Evolutionary conservation across 2,113 vertebrate genomes (phyloP).

Genomic region (Antechinus flavipes): DNA sequence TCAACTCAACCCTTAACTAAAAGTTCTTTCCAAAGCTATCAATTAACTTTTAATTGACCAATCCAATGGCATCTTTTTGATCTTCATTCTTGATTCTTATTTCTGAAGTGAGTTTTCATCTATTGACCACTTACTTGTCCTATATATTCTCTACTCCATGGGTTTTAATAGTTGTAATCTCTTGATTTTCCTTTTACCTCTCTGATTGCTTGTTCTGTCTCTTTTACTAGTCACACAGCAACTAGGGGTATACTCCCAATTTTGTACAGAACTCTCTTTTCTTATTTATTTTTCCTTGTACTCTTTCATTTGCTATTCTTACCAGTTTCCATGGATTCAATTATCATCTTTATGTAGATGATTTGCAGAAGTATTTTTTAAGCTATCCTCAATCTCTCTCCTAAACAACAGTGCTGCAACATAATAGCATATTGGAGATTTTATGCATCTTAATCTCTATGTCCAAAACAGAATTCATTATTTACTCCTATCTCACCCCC

Average conservation of each 20-base stretch:
- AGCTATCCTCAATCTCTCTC: not conserved
- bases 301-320: not conserved
- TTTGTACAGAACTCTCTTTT: not conserved
- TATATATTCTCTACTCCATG: not conserved
- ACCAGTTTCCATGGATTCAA: not conserved
- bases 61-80: not conserved
- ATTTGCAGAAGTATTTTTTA: not conserved
- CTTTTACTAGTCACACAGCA: not conserved
- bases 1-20: not conserved
- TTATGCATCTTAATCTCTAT: not conserved
- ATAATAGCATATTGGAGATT: not conserved
- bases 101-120: not conserved
- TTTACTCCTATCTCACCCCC: not conserved
- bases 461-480: not conserved
- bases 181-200: not conserved
- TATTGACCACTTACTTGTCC: not conserved
- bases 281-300: not conserved
- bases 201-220: not conserved
- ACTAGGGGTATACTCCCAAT: not conserved
- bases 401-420: not conserved
- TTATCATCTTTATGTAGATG: not conserved
- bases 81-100: not conserved
- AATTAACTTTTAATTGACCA: not conserved
- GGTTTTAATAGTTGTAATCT: no score
- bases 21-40: not conserved